These are phyloP conservation scores for Meghimatium bilineatum DNA, from an alignment of 2,888 invertebrate species.

Conservation along the genomic window DNA sequence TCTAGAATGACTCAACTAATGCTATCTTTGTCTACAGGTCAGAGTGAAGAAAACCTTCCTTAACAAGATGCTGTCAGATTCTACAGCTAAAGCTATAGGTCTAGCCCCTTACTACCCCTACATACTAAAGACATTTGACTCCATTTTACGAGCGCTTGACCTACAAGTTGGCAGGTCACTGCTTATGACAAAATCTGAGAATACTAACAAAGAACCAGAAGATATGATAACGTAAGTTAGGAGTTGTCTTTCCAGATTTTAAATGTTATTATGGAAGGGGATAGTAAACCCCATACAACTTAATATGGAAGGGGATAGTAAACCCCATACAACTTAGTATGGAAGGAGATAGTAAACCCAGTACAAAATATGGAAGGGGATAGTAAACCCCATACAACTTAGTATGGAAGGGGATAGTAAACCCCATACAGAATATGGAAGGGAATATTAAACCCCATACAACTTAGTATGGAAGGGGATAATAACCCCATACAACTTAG, in stretches of 20 bases:
- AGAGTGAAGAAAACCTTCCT: conserved; percentile 96
- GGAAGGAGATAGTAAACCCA: no score
- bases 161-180: conserved; percentile 97
- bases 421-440: no score
- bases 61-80: conserved; percentile 90
- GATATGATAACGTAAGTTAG: conserved; percentile 73
- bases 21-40: conserved; percentile 33
- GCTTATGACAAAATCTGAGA: conserved; percentile 97
- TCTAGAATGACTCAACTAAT: not conserved
- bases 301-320: no score
- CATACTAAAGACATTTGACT: conserved; percentile 95
- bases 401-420: no score
- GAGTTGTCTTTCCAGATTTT: not conserved
- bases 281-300: no score
- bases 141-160: conserved; percentile 94
- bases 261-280: no score
- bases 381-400: no score
- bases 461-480: no score
- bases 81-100: conserved; percentile 96
- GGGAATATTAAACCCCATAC: no score
- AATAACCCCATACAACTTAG: no score
- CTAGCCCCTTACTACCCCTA: conserved; percentile 98
- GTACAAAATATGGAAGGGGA: no score
- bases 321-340: no score
- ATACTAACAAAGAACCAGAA: conserved; percentile 87